Conservation (phyloP, 2,888 invertebrate species). For the Xestia ashworthii region DNA sequence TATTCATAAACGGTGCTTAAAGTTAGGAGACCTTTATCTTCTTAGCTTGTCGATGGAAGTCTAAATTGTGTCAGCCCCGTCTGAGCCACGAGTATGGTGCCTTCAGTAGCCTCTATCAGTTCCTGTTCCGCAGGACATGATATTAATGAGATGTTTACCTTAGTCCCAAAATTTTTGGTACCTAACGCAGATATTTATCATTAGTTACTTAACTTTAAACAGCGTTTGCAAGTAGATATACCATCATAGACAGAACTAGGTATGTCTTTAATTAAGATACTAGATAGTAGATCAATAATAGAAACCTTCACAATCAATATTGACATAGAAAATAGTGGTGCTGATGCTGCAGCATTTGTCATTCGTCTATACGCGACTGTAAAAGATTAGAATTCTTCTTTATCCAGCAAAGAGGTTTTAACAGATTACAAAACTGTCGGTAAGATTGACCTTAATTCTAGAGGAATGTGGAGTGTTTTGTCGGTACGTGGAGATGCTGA, state of each 20-base stretch:
- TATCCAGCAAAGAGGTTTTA: slow-evolving; percentile 48
- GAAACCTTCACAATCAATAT: not conserved
- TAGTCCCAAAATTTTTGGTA: not conserved
- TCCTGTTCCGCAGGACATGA: not conserved
- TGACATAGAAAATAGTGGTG: not conserved
- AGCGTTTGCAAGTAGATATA: not conserved
- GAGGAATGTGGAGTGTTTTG: slow-evolving; percentile 86
- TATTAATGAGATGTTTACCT: not conserved
- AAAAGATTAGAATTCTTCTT: slow-evolving; percentile 30
- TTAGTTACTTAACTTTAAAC: not conserved
- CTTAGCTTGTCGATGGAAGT: not conserved
- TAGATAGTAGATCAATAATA: not conserved
- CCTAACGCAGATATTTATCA: not conserved
- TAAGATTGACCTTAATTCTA: slow-evolving; percentile 81
- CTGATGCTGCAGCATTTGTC: slow-evolving; percentile 13
- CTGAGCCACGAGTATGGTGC: not conserved
- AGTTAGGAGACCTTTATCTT: not conserved
- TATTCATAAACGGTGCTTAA: not conserved
- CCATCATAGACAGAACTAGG: not conserved
- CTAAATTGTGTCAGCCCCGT: not conserved
- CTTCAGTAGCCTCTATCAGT: not conserved
- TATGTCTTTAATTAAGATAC: not conserved
- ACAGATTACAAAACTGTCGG: slow-evolving; percentile 57
- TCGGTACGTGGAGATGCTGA: slow-evolving; percentile 61
- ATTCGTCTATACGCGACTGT: slow-evolving; percentile 7